phyloP scores from a whole-genome alignment of 2,797 vertebrate genomes.

The Hafferia zeledoni region DNA sequence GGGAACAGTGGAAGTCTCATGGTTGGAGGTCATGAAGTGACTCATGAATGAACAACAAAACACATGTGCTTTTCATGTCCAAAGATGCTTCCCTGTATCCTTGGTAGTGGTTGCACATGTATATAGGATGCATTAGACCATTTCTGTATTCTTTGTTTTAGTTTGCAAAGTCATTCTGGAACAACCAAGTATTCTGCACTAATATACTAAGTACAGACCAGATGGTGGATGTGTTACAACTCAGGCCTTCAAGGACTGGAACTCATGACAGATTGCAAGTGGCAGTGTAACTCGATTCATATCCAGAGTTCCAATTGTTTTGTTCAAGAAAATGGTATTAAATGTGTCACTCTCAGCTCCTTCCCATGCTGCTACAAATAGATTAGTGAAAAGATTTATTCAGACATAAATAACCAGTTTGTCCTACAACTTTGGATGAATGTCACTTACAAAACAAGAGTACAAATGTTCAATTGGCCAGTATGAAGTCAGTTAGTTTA shows the following conservation, averaged over 20 bases:
- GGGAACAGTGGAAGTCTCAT: not conserved
- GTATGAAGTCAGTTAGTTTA: not conserved
- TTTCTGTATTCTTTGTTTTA: not conserved
- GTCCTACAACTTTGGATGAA: not conserved
- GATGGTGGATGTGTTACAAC: not conserved
- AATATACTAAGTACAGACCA: not conserved
- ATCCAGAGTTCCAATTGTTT: not conserved
- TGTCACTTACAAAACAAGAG: not conserved
- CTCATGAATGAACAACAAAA: not conserved
- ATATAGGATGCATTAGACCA: not conserved
- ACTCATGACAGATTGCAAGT: not conserved
- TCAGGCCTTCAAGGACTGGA: constrained; percentile 10
- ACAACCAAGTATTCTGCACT: not conserved
- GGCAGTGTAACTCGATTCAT: not conserved
- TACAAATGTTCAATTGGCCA: not conserved
- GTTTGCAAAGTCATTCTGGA: not conserved
- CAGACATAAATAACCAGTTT: constrained; percentile 1
- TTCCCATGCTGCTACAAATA: not conserved
- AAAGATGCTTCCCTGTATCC: not conserved
- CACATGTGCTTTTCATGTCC: not conserved
- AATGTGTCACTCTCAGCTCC: not conserved
- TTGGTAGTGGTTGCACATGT: not conserved
- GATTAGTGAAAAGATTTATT: constrained; percentile 7
- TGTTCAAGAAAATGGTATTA: not conserved
- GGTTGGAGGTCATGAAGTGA: not conserved